Base-by-base conservation (phyloP, 2,113 vertebrate species). In the Fulica atra region DNA sequence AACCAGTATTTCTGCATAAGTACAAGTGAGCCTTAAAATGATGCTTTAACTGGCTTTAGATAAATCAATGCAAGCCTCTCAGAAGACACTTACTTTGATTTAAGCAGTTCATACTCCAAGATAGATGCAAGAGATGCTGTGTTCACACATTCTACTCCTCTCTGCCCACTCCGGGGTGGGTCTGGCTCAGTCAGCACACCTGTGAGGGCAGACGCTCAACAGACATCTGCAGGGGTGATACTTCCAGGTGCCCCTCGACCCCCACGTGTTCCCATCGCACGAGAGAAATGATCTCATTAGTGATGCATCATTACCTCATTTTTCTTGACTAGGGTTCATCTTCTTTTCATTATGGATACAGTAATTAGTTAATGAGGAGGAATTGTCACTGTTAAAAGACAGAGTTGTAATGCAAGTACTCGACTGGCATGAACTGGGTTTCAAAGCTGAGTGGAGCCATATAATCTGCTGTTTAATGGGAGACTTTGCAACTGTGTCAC, bases 281-380 rank as follows among this genome's bases (percentile, higher is more conserved):
- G 4, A 79, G 33, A 72, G 40, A 71, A 59, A 64, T 4, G 3
- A 36, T 44, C 83, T 57, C 54, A 19, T 83, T 89, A 81, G 54
- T 57, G n/a, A 60, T 16, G 64, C 66, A 92, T 50, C 56, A 14
- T 63, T 81, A 54, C 84, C 35, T 96, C 69, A 77, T 73, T 89
- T 89, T 91, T 69, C 83, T 66, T 93, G 85, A 97, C 83, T 66
- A 92, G 33, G 28, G 65, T 64, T 72, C 26, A 86, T 93, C 56
- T 81, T 91, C 87, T 93, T 97, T 94, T 96, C 64, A 76, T 81
- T 90, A 68, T 4, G 80, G 40, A 86, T 82, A 78, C 35, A 73
- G 44, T 63, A 95, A 86, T 61, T 84, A 86, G 86, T 81, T 92
- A 86, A 48, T 9, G 10, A 81, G 91, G 44, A 96, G 35, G 50